Percentiles rank a stretch among this genome's conserved stretches.
phyloP scores from a whole-genome alignment of 2,888 invertebrate genomes.

The Oscheius myriophilus region DNA sequence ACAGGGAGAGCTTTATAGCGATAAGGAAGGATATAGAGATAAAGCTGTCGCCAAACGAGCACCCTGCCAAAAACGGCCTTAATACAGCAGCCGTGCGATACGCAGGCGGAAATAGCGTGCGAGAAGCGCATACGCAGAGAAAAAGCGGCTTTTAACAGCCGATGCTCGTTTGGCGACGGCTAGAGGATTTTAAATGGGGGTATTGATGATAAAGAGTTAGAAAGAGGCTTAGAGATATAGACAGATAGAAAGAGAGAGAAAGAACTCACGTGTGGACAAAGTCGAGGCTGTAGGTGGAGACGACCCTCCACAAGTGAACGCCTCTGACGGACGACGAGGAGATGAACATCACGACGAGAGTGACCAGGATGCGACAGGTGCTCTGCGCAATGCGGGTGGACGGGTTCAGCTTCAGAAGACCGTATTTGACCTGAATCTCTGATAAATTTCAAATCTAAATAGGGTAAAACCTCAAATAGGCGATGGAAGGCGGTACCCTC shows the following conservation, averaged over 20 bases:
- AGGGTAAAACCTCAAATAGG: constrained; percentile 56
- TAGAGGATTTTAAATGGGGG: no score
- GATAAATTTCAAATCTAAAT: constrained; percentile 32
- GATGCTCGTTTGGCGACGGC: no score
- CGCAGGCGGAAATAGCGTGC: no score
- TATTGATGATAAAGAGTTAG: constrained; percentile 32
- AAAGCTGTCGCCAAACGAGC: no score
- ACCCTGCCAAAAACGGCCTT: no score
- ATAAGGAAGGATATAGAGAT: no score
- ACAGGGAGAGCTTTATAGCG: no score
- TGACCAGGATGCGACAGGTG: constrained; percentile 39
- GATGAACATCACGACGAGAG: constrained; percentile 34
- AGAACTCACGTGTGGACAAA: constrained; percentile 36
- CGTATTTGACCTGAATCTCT: constrained; percentile 60
- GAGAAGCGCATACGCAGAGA: no score
- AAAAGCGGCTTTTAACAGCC: no score
- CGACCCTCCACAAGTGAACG: constrained; percentile 17
- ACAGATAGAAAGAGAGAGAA: no score
- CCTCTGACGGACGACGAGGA: constrained; percentile 4
- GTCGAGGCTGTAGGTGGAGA: constrained; percentile 32
- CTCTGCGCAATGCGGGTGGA: constrained; percentile 44
- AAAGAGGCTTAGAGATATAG: not conserved
- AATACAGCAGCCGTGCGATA: no score
- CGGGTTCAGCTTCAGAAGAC: constrained; percentile 59
- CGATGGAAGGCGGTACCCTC: constrained; percentile 57